Base-by-base conservation (phyloP, 2,113 vertebrate species). In the Corydoras sp. region DNA sequence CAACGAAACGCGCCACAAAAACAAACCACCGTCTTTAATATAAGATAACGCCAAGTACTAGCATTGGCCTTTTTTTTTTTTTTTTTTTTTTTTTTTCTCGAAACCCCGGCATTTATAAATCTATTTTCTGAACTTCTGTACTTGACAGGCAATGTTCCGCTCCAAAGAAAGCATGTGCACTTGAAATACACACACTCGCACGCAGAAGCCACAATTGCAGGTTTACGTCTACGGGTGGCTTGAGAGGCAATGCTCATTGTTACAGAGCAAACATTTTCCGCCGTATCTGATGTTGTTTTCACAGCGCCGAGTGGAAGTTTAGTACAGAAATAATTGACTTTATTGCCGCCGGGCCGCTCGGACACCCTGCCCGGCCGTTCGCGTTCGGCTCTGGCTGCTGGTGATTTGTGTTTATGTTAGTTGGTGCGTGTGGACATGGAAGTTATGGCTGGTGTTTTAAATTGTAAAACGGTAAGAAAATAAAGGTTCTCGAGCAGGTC, bases 151-250 rank as follows among this genome's bases (percentile, higher is more conserved):
- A 53, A 75, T 60, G 72, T 78, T 82, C 73, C 74, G 73, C 76
- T 88, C 88, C 86, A 88, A 89, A 85, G 86, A 88, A 90, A 91
- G 83, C 85, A 83, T 71, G 85, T 85, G 85, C 85, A 81, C 83
- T 85, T 86, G 79, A 86, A 88, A 89, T 83, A 84, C 79, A 83
- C 80, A 80, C 82, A 83, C 78, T 81, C 78, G 3, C 12, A 48
- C 82, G 81, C 76, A 65, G 70, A 89, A 86, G 73, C 88, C 89
- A 87, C 85, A 91, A 89, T 90, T 89, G 79, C 83, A 83, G 87
- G 85, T 87, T 87, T 77, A 75, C 62, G 69, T 83, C 73, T 78
- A 81, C 68, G 72, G 80, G 75, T 74, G 67, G 76, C 75, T 80
- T 51, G 69, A 81, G 80, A 69, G 73, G 77, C 81, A 80, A 86